Evolutionary conservation across 2,797 vertebrate species (phyloP).

Genomic region (Sebastes vulpes): DNA sequence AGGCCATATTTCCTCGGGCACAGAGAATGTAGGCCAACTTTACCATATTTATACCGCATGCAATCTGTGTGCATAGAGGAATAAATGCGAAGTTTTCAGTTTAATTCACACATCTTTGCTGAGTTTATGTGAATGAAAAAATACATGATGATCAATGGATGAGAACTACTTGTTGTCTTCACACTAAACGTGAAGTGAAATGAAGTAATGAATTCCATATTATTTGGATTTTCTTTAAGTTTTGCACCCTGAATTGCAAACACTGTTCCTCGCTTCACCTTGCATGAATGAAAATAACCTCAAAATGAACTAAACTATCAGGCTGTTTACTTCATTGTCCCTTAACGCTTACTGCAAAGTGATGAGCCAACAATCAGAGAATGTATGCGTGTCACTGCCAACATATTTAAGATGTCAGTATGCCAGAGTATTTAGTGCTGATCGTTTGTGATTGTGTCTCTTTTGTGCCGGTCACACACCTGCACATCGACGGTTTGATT

Average conservation of each 20-base stretch:
- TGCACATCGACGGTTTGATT: neutral
- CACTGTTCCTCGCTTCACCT: neutral
- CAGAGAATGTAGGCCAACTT: slow-evolving; percentile 69
- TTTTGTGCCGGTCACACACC: slow-evolving; percentile 16
- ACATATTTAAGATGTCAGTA: slow-evolving; percentile 1
- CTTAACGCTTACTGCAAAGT: neutral
- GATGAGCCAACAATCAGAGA: neutral
- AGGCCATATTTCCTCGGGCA: slow-evolving; percentile 71
- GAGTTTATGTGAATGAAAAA: neutral
- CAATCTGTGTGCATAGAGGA: slow-evolving; percentile 6
- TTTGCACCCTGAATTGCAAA: neutral
- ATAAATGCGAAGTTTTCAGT: neutral
- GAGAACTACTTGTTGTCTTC: neutral
- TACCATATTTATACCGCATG: slow-evolving; percentile 54
- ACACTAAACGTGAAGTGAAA: neutral
- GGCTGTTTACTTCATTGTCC: neutral
- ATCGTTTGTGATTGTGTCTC: neutral
- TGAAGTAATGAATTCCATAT: neutral
- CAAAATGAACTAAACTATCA: neutral
- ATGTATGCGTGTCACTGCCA: neutral
- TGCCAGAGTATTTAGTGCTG: neutral
- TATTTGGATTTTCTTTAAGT: neutral
- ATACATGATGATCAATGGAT: neutral
- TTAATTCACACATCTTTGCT: slow-evolving; percentile 12
- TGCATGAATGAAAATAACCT: neutral